phyloP scores from a whole-genome alignment of 2,888 invertebrate genomes.

The Heliconius aoede region DNA sequence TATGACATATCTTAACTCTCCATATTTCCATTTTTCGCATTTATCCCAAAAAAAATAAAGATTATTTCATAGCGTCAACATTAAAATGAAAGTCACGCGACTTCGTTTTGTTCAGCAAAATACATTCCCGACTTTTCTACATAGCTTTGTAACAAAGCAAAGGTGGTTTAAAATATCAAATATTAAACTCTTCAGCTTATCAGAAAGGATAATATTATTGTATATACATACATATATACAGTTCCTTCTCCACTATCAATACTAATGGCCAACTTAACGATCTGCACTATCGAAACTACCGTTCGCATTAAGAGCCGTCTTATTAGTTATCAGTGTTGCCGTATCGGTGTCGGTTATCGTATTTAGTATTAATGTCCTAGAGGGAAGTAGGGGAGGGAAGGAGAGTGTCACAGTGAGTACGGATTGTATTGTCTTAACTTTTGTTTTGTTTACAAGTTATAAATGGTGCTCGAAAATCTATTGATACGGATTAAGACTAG shows the following conservation, averaged over 20 bases:
- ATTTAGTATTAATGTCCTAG: conserved; percentile 2
- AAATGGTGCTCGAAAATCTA: too few relatives aligned
- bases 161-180: background rate
- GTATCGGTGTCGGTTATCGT: conserved; percentile 25
- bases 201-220: conserved; percentile 1
- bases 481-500: background rate
- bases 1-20: too few relatives aligned
- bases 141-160: conserved; percentile 12
- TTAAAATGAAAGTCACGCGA: background rate
- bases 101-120: background rate
- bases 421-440: background rate
- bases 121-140: background rate
- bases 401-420: background rate
- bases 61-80: too few relatives aligned
- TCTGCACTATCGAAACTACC: conserved; percentile 8
- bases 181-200: background rate
- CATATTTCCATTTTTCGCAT: too few relatives aligned
- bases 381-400: too few relatives aligned
- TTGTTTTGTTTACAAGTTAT: too few relatives aligned
- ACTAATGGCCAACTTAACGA: conserved; percentile 19
- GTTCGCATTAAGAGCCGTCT: conserved; percentile 20
- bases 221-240: background rate
- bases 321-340: conserved; percentile 24
- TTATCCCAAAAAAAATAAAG: too few relatives aligned
- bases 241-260: background rate